phyloP scores from a whole-genome alignment of 2,888 invertebrate species.

The Byasa hedistus region DNA sequence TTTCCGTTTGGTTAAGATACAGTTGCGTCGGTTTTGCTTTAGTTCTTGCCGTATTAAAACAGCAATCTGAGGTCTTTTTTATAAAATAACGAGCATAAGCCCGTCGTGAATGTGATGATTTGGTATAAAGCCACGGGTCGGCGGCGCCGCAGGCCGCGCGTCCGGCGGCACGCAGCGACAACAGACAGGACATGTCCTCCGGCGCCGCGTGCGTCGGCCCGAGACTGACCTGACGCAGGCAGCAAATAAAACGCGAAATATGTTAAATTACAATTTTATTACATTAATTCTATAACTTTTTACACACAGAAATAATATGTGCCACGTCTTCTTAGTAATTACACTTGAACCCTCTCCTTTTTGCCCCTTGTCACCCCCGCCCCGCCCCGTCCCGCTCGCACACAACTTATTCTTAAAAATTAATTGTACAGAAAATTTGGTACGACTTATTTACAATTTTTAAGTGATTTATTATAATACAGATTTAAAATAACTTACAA shows the following conservation, averaged over 20 bases:
- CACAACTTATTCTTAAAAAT: constrained; percentile 71
- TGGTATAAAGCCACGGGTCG: too few relatives aligned
- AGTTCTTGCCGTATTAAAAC: too few relatives aligned
- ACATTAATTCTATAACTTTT: constrained; percentile 80
- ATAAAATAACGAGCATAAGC: too few relatives aligned
- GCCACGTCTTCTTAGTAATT: constrained; percentile 66
- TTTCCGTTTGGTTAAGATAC: too few relatives aligned
- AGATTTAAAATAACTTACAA: constrained; percentile 71
- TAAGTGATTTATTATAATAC: constrained; percentile 58
- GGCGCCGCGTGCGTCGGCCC: not conserved
- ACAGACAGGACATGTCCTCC: too few relatives aligned
- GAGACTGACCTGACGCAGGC: not conserved
- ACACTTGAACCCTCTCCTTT: not conserved
- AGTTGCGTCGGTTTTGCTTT: too few relatives aligned
- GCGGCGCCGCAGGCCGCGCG: too few relatives aligned
- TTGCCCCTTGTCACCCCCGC: constrained; percentile 27
- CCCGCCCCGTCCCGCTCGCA: constrained; percentile 55
- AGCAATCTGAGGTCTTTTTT: too few relatives aligned
- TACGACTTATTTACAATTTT: constrained; percentile 74
- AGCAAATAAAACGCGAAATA: constrained; percentile 53
- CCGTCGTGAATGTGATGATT: too few relatives aligned
- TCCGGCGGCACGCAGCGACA: too few relatives aligned
- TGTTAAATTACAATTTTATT: constrained; percentile 78
- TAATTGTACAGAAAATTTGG: constrained; percentile 77
- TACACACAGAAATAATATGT: constrained; percentile 77